phyloP scores from a whole-genome alignment of 2,797 vertebrate species.

The Champsocephalus gunnari region DNA sequence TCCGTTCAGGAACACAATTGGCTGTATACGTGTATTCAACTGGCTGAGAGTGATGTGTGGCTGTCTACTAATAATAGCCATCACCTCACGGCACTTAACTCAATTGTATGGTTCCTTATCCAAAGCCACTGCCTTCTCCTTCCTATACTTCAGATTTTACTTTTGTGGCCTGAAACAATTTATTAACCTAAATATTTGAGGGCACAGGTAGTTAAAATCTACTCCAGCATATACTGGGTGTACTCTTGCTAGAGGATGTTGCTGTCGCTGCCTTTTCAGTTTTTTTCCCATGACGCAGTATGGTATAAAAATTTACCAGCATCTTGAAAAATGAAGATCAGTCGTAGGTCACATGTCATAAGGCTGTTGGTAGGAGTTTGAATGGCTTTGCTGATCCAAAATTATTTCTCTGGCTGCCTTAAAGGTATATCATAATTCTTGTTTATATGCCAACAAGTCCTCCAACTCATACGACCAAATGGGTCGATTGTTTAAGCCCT shows the following conservation, averaged over 20 bases:
- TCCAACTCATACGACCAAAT: no score
- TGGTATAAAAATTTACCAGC: conserved; percentile 7
- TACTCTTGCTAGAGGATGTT: no score
- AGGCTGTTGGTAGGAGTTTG: conserved; percentile 1
- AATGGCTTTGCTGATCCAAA: conserved; percentile 25
- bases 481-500: no score
- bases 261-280: background rate
- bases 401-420: background rate
- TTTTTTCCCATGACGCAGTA: conserved; percentile 24
- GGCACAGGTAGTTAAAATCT: no score
- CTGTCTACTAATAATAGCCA: conserved; percentile 14
- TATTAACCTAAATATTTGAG: conserved; percentile 30
- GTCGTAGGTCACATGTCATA: conserved; percentile 18
- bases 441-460: background rate
- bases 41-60: conserved; percentile 32
- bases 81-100: conserved; percentile 42
- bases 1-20: background rate
- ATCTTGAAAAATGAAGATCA: conserved; percentile 4
- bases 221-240: no score
- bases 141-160: conserved; percentile 17
- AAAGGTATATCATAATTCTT: conserved; percentile 8
- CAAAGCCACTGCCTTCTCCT: conserved; percentile 14
- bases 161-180: conserved; percentile 30
- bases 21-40: background rate
- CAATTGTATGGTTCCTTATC: conserved; percentile 46